phyloP scores from a whole-genome alignment of 1,140 invertebrate species.

The Nomia melanderi region DNA sequence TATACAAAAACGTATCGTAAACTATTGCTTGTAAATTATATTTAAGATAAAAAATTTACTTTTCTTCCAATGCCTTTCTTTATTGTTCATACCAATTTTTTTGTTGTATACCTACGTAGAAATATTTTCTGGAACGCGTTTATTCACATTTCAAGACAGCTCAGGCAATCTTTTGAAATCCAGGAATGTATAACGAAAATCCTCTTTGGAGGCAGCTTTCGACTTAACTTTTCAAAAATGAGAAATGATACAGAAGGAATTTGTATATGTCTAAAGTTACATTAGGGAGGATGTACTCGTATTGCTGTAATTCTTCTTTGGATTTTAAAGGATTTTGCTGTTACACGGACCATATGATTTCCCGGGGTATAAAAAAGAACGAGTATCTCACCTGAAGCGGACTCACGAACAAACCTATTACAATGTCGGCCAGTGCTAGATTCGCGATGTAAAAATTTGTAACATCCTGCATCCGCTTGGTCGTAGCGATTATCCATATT shows the following conservation, averaged over 20 bases:
- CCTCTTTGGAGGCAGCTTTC: background rate
- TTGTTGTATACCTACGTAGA: no score
- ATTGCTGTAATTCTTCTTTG: background rate
- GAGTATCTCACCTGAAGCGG: constrained; percentile 86
- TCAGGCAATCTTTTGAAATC: background rate
- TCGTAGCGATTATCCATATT: constrained; percentile 89
- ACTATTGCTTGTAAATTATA: no score
- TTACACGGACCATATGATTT: no score
- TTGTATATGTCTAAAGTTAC: background rate
- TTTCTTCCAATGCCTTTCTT: no score
- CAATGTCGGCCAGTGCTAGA: constrained; percentile 88
- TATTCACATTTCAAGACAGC: background rate
- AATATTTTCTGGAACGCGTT: no score
- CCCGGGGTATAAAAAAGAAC: no score
- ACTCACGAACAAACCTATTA: constrained; percentile 89
- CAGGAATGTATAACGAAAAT: background rate
- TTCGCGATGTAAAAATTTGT: constrained; percentile 92
- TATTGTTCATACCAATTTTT: no score
- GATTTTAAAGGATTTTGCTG: background rate
- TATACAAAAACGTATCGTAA: no score
- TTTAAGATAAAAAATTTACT: no score
- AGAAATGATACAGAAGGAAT: background rate
- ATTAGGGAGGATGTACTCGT: background rate
- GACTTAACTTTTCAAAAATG: background rate
- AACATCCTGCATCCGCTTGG: constrained; percentile 89